These are phyloP conservation scores for Setophaga coronata DNA, from an alignment of 2,113 vertebrate genomes.

Conservation along the genomic window DNA sequence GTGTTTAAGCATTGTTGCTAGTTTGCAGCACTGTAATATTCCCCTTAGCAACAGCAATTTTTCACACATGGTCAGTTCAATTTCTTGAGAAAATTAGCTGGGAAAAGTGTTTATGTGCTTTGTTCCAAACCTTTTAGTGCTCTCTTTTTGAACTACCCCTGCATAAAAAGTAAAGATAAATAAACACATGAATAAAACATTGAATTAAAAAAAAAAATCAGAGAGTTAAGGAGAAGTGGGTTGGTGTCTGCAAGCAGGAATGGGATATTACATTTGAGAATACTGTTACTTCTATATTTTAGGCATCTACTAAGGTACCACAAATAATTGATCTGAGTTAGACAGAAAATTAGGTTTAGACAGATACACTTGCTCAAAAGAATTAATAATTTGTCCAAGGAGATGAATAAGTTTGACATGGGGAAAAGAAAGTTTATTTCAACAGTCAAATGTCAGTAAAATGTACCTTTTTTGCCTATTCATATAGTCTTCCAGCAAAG, in stretches of 20 bases:
- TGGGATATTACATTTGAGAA: not conserved
- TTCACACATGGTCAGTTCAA: not conserved
- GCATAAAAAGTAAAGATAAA: not conserved
- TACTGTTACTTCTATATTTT: not conserved
- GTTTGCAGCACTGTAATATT: not conserved
- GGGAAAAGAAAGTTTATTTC: not conserved
- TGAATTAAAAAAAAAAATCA: too few species aligned
- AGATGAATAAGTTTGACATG: not conserved
- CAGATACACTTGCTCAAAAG: not conserved
- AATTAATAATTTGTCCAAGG: not conserved
- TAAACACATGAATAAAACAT: not conserved
- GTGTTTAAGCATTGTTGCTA: not conserved
- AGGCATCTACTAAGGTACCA: not conserved
- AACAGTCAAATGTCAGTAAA: not conserved
- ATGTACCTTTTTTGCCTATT: not conserved
- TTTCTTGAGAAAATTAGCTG: not conserved
- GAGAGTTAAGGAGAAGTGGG: not conserved
- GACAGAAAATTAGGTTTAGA: not conserved
- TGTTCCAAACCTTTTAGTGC: not conserved
- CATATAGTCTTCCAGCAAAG: not conserved
- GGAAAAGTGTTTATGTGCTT: not conserved
- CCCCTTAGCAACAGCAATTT: not conserved
- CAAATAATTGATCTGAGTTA: not conserved
- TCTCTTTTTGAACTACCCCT: not conserved
- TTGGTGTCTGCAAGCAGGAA: not conserved